phyloP scores from a whole-genome alignment of 2,797 vertebrate species.

The Aphelocoma californica region DNA sequence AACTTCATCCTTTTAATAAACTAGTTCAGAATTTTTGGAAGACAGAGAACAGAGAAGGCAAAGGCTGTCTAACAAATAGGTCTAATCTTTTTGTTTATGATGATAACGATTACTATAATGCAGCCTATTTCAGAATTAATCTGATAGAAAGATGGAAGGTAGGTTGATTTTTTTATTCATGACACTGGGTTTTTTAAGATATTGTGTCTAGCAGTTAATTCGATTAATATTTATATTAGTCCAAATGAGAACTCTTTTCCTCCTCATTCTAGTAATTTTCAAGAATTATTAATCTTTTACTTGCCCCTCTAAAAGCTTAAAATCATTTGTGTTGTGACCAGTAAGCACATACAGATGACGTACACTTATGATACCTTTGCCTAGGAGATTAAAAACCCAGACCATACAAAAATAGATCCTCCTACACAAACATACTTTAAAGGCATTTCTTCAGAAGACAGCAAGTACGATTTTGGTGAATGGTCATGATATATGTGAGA shows the following conservation, averaged over 20 bases:
- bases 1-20: background rate
- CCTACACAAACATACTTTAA: slow-evolving; percentile 22
- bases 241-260: background rate
- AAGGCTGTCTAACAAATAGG: background rate
- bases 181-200: background rate
- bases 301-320: background rate
- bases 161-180: background rate
- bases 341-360: background rate
- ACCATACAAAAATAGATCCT: slow-evolving; percentile 32
- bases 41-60: background rate
- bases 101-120: background rate
- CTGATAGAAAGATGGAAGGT: background rate
- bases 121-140: background rate
- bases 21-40: background rate
- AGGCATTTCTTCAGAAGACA: slow-evolving; percentile 29
- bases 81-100: background rate
- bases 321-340: background rate
- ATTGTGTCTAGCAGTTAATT: background rate
- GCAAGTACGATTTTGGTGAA: background rate
- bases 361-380: background rate
- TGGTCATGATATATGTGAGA: background rate
- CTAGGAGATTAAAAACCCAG: background rate
- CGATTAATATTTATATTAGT: background rate
- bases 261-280: background rate
- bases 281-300: background rate